Percentiles rank a stretch among this genome's conserved stretches.
Conservation (phyloP, 2,888 invertebrate species). For the Drosophila anomalipes region DNA sequence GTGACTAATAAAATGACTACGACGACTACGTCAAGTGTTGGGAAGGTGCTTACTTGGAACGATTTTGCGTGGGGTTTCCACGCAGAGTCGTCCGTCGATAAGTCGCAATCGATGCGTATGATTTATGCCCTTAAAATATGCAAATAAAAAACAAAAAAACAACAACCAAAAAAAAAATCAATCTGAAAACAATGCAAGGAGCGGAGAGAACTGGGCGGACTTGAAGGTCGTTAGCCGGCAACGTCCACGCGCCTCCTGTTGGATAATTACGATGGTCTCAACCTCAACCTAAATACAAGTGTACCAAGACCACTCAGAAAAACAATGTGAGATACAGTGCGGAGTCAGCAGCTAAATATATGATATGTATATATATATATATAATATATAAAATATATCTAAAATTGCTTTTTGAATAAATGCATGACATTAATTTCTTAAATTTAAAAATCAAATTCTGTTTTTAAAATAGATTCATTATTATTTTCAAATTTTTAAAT, state of each 20-base stretch:
- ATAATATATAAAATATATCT: neutral
- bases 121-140: constrained; percentile 49
- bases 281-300: constrained; percentile 35
- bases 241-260: constrained; percentile 52
- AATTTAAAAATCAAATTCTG: neutral
- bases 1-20: constrained; percentile 63
- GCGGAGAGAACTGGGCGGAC: neutral
- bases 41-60: constrained; percentile 26
- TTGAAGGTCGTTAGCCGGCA: constrained; percentile 57
- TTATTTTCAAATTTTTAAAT: neutral
- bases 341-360: neutral
- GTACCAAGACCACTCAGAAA: neutral
- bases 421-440: neutral
- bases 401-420: neutral
- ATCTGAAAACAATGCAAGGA: constrained; percentile 22
- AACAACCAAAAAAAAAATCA: neutral
- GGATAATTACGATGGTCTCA: constrained; percentile 62
- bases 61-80: constrained; percentile 58
- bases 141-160: neutral
- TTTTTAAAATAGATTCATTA: neutral
- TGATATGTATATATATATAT: neutral
- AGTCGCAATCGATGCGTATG: constrained; percentile 64
- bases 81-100: constrained; percentile 47
- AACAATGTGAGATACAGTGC: neutral
- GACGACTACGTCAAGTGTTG: constrained; percentile 40